phyloP scores from a whole-genome alignment of 2,797 vertebrate species.

The Sebastes ruberrimus region DNA sequence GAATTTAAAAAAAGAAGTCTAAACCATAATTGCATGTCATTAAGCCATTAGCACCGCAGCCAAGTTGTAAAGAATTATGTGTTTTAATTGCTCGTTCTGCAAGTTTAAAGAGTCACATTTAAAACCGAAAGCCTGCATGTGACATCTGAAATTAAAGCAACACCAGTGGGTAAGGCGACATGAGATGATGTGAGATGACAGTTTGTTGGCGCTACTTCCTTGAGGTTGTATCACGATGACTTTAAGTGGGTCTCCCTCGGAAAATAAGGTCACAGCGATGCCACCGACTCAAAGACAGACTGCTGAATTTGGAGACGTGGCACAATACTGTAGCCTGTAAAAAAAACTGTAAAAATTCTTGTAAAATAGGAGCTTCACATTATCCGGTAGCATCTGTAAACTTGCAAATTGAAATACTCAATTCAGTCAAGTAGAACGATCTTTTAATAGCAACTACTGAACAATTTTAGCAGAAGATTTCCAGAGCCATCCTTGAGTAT shows the following conservation, averaged over 20 bases:
- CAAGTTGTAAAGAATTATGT: slow-evolving; percentile 35
- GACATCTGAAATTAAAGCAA: neutral
- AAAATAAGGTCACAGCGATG: neutral
- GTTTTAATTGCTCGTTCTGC: slow-evolving; percentile 18
- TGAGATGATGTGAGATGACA: neutral
- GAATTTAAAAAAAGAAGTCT: neutral
- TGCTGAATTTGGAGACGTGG: neutral
- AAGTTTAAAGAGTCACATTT: slow-evolving; percentile 1
- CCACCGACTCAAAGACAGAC: neutral
- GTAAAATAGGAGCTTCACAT: neutral
- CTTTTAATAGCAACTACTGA: neutral
- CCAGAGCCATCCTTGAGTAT: neutral
- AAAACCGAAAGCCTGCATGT: slow-evolving; percentile 3
- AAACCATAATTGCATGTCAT: slow-evolving; percentile 38
- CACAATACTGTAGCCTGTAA: neutral
- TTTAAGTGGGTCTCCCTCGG: neutral
- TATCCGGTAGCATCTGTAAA: neutral
- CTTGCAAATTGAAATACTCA: neutral
- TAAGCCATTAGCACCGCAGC: slow-evolving; percentile 15
- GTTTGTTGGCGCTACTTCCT: neutral
- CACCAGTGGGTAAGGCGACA: neutral
- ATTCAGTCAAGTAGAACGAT: neutral
- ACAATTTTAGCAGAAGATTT: neutral
- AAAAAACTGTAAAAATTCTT: neutral
- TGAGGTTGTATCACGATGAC: neutral